These are phyloP conservation scores for Gonioctena quinquepunctata DNA, from an alignment of 1,140 invertebrate species.

Conservation along the genomic window DNA sequence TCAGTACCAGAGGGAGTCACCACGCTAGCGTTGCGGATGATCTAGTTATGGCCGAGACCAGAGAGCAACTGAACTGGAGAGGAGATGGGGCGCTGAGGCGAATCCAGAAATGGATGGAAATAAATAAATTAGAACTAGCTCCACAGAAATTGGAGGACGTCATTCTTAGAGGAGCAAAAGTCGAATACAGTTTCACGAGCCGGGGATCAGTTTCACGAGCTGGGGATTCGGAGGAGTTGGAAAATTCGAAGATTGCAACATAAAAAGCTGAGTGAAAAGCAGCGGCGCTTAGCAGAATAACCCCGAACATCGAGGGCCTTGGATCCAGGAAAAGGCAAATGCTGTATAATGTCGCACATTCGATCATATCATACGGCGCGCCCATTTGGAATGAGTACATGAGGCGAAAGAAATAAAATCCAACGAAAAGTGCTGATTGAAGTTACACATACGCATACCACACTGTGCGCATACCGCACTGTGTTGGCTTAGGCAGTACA, in stretches of 20 bases:
- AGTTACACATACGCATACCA: neutral
- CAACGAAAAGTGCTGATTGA: neutral
- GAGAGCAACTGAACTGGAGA: neutral
- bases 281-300: neutral
- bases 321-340: neutral
- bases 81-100: neutral
- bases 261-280: neutral
- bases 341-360: neutral
- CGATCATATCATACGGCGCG: neutral
- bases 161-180: neutral
- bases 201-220: neutral
- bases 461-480: neutral
- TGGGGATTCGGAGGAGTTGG: too few relatives aligned
- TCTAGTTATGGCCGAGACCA: neutral
- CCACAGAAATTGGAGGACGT: neutral
- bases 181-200: too few relatives aligned
- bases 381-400: neutral
- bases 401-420: neutral
- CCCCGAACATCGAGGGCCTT: neutral
- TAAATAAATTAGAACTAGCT: neutral
- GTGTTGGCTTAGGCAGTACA: neutral
- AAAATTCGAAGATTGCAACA: too few relatives aligned
- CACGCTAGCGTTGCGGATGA: neutral
- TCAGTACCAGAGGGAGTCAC: neutral
- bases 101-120: neutral